Evolutionary conservation across 1,140 invertebrate genomes (phyloP), one percentile per base, ranked within the genome.

Genomic region (Rhyzopertha dominica): DNA sequence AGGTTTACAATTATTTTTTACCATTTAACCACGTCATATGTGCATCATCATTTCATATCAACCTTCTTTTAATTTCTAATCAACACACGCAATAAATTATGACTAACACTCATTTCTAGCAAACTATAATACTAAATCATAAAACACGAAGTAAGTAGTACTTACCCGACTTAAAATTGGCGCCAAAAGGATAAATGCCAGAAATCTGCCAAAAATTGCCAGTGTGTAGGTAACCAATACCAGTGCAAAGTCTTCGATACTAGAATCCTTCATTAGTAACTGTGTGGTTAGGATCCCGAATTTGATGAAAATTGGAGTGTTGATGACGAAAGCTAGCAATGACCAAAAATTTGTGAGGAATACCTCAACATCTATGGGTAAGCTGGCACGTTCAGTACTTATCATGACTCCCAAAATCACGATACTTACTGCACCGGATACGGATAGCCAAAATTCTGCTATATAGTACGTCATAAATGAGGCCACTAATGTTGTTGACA

Each of bases 271-370:
- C n/a, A 26, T 7, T 8, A n/a, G n/a, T 8, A 26, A 26, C 24
- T 8, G n/a, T 26, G 24, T 8, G n/a, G n/a, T 30, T 13, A 13
- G 12, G n/a, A 31, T 16, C 12, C 12, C n/a, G 17, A 26, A 26
- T 8, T 26, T 26, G 7, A 8, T 26, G 7, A 26, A 8, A n/a
- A 7, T 8, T 26, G n/a, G 7, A 8, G 24, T 26, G n/a, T 26
- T 40, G 5, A 31, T 14, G 4, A 50, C 28, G 12, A 44, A 35
- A 7, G 14, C 36, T 5, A 50, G 7, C 13, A 45, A 7, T 10
- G 35, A 22, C 47, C 47, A 50, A 17, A 50, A 39, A 9, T 44
- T 10, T 2, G 20, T 26, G 9, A 50, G 19, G 18, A 20, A 49
- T 17, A 17, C 14, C 13, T 44, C 41, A 10, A 25, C 17, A 14